Evolutionary conservation across 2,797 vertebrate species (phyloP), one percentile per base, ranked within the genome.

Genomic region (Manis pentadactyla): DNA sequence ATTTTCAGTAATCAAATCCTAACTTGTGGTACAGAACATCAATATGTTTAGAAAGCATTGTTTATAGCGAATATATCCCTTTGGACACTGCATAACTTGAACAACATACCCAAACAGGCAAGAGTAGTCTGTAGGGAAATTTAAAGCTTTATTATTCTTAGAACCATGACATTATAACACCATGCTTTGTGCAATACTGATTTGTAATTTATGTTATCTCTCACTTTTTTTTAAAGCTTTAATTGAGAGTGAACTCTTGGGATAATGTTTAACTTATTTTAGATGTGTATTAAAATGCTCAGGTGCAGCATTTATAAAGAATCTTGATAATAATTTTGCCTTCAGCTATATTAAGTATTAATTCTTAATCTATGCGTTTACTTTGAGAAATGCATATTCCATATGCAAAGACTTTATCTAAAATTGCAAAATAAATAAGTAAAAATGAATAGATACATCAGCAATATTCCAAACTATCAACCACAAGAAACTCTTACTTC

Each of bases 111-210:
- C 84, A 97, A 93, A 39, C n/a, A 95, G 88, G 13, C 9, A 95
- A 95, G 17, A 77, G 34, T 14, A 78, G 55, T 51, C 91, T 94
- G 42, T 37, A 77, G 93, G 82, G 92, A 98, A 97, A 98, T 98
- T 91, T 98, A 94, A 97, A 86, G 15, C 31, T 97, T 98, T 97
- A 46, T 89, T 97, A 68, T 96, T 94, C 18, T 94, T 96, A 68
- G 21, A 96, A 69, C 19, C 8, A 73, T 90, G 81, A 85, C 77
- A 93, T 95, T 97, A 93, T 68, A 96, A 97, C 97, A 82, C 4
- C 7, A 93, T 55, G 39, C 18, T 71, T 94, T 4, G 0, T 94
- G 39, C 12, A 97, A 42, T 87, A 29, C 25, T 96, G 71, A 74
- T 93, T 96, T 92, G 39, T 94, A 89, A 94, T 95, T 92, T 97